A percentile compares a stretch with the other conserved stretches of the same genome.
Evolutionary conservation across 2,797 vertebrate genomes (phyloP).

Genomic region (Poecile montanus): DNA sequence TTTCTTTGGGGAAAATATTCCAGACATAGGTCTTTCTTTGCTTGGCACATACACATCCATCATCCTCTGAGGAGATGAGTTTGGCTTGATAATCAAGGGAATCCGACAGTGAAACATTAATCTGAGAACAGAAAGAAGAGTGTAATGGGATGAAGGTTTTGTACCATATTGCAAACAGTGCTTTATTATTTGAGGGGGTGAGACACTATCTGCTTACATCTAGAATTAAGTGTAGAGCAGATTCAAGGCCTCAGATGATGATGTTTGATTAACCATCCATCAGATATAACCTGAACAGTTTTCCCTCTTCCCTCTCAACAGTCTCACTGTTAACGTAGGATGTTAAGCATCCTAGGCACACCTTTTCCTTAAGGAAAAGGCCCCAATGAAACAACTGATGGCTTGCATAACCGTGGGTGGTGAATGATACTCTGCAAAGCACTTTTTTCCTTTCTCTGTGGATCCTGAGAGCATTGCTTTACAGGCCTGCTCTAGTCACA

Average conservation of each 20-base stretch:
- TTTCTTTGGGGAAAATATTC: conserved; percentile 77
- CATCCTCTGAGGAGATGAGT: conserved; percentile 65
- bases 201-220: background rate
- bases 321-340: background rate
- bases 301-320: background rate
- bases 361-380: background rate
- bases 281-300: background rate
- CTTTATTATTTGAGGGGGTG: background rate
- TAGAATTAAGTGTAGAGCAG: background rate
- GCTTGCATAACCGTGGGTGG: background rate
- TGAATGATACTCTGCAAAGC: background rate
- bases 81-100: conserved; percentile 75
- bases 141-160: background rate
- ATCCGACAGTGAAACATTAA: conserved; percentile 69
- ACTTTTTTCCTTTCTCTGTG: background rate
- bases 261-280: background rate
- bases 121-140: conserved; percentile 65
- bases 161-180: background rate
- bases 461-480: background rate
- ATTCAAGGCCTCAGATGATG: background rate
- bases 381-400: background rate
- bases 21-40: conserved; percentile 83
- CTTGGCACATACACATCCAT: conserved; percentile 79
- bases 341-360: background rate
- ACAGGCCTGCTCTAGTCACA: background rate